Percentiles rank a stretch among this genome's conserved stretches.
phyloP scores from a whole-genome alignment of 2,797 vertebrate species.

The Peromyscus nudipes region DNA sequence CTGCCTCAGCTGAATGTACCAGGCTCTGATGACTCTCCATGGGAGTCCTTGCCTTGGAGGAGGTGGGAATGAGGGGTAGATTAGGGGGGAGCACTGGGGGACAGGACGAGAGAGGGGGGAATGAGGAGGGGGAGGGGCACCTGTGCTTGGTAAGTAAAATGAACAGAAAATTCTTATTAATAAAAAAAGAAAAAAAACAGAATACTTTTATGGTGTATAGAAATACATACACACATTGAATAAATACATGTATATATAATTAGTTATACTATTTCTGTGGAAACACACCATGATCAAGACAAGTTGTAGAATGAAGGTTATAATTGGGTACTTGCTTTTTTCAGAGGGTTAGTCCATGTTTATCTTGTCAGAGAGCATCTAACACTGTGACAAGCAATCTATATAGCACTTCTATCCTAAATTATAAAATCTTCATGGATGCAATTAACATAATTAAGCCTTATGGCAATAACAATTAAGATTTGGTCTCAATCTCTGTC shows the following conservation, averaged over 20 bases:
- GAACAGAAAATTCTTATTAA: no score
- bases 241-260: neutral
- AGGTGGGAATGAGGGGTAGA: no score
- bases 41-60: no score
- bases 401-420: neutral
- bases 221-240: neutral
- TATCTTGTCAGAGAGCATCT: neutral
- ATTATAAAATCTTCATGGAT: constrained; percentile 36
- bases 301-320: no score
- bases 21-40: no score
- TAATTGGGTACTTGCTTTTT: neutral
- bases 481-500: neutral
- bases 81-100: no score
- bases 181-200: no score
- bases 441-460: neutral
- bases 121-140: no score
- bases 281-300: neutral
- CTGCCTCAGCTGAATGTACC: no score
- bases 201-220: neutral
- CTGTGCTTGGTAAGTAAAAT: no score
- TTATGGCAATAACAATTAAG: neutral
- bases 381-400: neutral
- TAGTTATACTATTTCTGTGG: neutral
- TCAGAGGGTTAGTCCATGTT: neutral
- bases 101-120: no score